Conservation (phyloP, 2,888 invertebrate genomes). For the Watsonalla binaria region DNA sequence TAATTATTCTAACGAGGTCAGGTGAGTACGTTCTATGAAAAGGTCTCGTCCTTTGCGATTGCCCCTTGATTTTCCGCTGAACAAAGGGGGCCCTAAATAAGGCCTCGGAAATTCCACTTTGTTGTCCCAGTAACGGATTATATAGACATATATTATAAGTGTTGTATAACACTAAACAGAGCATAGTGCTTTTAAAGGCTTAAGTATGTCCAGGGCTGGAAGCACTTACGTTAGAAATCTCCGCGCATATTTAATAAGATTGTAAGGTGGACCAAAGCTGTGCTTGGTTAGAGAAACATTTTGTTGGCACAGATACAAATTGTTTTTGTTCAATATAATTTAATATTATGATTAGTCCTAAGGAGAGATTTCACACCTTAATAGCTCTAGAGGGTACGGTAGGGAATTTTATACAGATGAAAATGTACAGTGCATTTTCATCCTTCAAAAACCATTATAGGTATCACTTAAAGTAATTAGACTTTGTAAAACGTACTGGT, state of each 20-base stretch:
- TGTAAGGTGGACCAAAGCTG: not conserved
- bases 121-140: conserved; percentile 10
- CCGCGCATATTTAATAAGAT: conserved; percentile 3
- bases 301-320: too few species aligned
- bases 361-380: too few species aligned
- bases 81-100: conserved; percentile 54
- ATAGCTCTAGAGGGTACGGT: too few species aligned
- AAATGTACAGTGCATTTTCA: too few species aligned
- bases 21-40: conserved; percentile 51
- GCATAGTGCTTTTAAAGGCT: not conserved
- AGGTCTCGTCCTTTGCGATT: conserved; percentile 39
- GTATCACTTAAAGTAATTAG: too few species aligned
- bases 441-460: too few species aligned
- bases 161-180: not conserved
- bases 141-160: not conserved
- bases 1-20: conserved; percentile 54
- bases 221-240: not conserved
- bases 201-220: not conserved
- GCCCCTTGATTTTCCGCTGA: conserved; percentile 55
- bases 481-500: too few species aligned
- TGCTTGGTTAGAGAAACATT: too few species aligned
- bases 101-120: conserved; percentile 29
- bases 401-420: too few species aligned
- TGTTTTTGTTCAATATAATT: too few species aligned
- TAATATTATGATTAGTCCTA: too few species aligned